Base-by-base conservation (phyloP, 2,797 vertebrate species). In the Cossypha niveicapilla region DNA sequence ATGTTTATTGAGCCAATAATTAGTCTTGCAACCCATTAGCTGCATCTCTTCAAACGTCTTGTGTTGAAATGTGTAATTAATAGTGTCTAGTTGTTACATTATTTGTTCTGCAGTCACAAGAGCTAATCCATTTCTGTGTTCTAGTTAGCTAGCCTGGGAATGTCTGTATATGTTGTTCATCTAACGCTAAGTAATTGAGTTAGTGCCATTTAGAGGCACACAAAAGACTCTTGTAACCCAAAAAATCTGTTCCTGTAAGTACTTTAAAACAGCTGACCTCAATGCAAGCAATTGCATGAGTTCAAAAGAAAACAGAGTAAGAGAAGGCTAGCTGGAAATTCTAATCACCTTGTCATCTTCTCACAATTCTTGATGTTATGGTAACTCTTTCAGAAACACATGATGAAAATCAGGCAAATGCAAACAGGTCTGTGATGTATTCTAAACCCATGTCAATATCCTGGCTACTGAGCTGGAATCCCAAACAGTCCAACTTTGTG, bases 381-480 rank as follows among this genome's bases (percentile, higher is more conserved):
- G 34, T 75, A 84, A 92, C 79, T 88, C 76, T 90, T 86, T 54
- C 82, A 94, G 95, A 92, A 95, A 90, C 39, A 66, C 47, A 90
- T 47, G 39, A 70, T 53, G 84, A 82, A 89, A 89, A 89, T 68
- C 37, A 82, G 50, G 53, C 75, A 86, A 94, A 50, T 83, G 84
- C 7, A 12, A 90, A 88, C 63, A 89, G 78, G 88, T 78, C 68
- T 41, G 48, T 65, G 73, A 32, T 75, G 48, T 86, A 65, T 68
- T 85, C 86, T 44, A 72, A 93, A 66, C 39, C 45, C 42, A 45
- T 70, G 61, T 74, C 71, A 76, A 67, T 53, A 91, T 35, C 56
- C 66, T 79, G 41, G 66, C 67, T 88, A 45, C 65, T 44, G 68
- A 92, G 83, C 30, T 63, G 63, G 75, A 92, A 85, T 76, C 35